Percentiles rank a stretch among this genome's conserved stretches.
Evolutionary conservation across 92 coral and sea anemone species (phyloP).

Genomic region (Epizoanthus ramosus): DNA sequence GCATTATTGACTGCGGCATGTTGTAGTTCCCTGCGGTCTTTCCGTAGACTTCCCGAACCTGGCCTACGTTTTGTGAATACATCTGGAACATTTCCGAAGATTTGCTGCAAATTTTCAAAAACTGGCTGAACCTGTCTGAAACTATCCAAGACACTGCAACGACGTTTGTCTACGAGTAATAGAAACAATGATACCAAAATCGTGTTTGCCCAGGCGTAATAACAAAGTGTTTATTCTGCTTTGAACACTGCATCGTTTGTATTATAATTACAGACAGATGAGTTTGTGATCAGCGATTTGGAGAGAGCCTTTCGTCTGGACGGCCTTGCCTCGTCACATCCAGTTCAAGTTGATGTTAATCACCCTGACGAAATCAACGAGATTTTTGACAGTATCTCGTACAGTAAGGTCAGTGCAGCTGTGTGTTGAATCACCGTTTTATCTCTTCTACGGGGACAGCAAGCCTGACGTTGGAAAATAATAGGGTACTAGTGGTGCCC

Average conservation of each 20-base stretch:
- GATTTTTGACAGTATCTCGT: constrained; percentile 94
- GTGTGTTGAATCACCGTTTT: neutral
- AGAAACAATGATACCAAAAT: neutral
- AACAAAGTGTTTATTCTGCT: neutral
- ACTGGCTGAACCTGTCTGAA: no score
- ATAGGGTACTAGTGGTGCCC: no score
- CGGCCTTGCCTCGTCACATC: constrained; percentile 89
- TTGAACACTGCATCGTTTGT: neutral
- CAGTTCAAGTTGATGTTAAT: constrained; percentile 87
- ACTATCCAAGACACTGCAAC: no score
- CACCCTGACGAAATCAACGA: constrained; percentile 98
- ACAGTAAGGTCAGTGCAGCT: constrained; percentile 75
- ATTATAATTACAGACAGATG: constrained; percentile 65
- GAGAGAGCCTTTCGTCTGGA: constrained; percentile 75
- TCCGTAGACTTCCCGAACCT: no score
- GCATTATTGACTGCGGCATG: no score
- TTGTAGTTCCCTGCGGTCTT: no score
- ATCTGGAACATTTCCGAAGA: no score
- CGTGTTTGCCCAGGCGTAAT: no score
- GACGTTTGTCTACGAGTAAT: neutral
- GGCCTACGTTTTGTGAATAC: no score
- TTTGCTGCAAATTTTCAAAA: no score
- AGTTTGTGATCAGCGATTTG: constrained; percentile 84
- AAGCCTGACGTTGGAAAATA: no score
- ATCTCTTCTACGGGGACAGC: neutral